Base-by-base conservation (phyloP, 2,888 invertebrate genomes). In the Automeris io region DNA sequence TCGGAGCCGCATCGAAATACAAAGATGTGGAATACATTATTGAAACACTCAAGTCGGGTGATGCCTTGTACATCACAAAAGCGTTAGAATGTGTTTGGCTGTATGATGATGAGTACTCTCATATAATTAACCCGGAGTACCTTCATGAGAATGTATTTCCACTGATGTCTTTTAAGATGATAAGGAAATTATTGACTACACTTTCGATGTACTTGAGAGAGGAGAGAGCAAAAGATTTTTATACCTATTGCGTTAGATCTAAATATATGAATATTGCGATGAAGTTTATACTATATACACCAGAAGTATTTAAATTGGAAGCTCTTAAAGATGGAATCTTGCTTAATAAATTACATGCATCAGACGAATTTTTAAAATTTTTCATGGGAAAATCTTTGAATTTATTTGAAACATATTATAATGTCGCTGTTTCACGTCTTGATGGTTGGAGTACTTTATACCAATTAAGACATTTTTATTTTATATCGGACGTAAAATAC, bases 81-180 rank as follows among this genome's bases (percentile, higher is more conserved):
- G 76, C 64, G 18, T 56, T 80, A 0, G 79, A 73, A 54, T 61
- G 60, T 38, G 29, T 19, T 13, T 80, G 76, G 76, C 37, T 81
- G 8, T 73, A 57, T 47, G 49, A 53, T 16, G 59, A 65, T 41
- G 50, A 61, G 12, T 64, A 58, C 40, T 52, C 60, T 6, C 33
- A 61, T 5, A 32, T 69, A 2, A 63, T 77, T 12, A 70, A 72
- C 40, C 51, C 61, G 1, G 52, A 65, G 18, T 61, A 70, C 42
- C 59, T 81, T 2, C 60, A 73, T 9, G 33, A 54, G 0, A 52
- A 73, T 31, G 46, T 80, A 16, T 73, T 80, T 41, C 72, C 80
- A 3, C 50, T 42, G 1, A 78, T 79, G 74, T 76, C 81, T 1
- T 36, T 46, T 2, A 75, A 70, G 59, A 74, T 76, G 70, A 74